Base-by-base conservation (phyloP, 2,113 vertebrate genomes). In the Phrynocephalus versicolor region DNA sequence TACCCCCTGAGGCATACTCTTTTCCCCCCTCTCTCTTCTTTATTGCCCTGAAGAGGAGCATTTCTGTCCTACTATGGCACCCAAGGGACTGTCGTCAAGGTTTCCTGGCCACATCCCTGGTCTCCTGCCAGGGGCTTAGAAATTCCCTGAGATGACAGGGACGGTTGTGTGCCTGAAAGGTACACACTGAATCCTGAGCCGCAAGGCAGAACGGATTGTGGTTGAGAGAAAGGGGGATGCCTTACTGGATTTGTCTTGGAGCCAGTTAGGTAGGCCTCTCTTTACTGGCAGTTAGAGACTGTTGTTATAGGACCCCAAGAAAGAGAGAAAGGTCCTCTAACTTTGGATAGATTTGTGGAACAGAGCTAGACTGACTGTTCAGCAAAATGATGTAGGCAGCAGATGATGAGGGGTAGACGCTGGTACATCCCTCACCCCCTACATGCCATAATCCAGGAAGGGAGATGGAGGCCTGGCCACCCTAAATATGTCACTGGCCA, bases 31-130 rank as follows among this genome's bases (percentile, higher is more conserved):
- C 72, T 21, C 25, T 60, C 19, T 13, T 57, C 55, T 75, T 74
- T 23, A 1, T 27, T 70, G 65, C 80, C 78, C 18, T 2, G 19
- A 27, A 62, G 57, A 23, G 58, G 64, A 37, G 58, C 27, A 33
- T 15, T 73, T 70, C 30, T 55, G 14, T 67, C 75, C 39, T 60
- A 8, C 27, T 23, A 19, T 0, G 0, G 0, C 70, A 33, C 35
- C 73, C 23, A 51, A 1, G 27, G 19, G 27, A 74, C 41, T 6
- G 45, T 58, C 27, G 33, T 21, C 82, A 65, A 27, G 0, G 0
- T n/a, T 37, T 74, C 3, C 21, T 87, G 33, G 3, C 10, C 76
- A 35, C 21, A 25, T 85, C 76, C 71, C 62, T 70, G 30, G 33
- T 37, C 51, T 64, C 30, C 67, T 81, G 5, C 39, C 58, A 19